Base-by-base conservation (phyloP, 2,888 invertebrate species). In the Macrophya alboannulata region DNA sequence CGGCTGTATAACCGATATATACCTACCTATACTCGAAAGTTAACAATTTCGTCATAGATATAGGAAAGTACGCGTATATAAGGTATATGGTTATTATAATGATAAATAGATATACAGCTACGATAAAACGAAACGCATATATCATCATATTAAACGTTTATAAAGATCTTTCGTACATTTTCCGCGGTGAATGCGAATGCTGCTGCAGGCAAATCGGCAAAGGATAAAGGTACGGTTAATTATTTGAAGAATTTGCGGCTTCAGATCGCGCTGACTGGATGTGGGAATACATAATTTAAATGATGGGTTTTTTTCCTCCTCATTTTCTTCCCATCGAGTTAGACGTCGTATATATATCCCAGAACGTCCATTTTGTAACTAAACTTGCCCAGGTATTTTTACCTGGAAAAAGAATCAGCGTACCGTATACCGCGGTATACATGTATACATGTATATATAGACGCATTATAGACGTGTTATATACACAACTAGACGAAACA, bases 401-500 rank as follows among this genome's bases (percentile, higher is more conserved):
- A 81, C 81, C 59, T 62, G 81, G 62, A 81, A 81, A 62, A 43
- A 43, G 12, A 81, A 43, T 43, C 81, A 31, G 21, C 48, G 37
- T 25, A 59, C n/a, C 25, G 55, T n/a, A n/a, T n/a, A n/a, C n/a
- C 4, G 59, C 25, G 51, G 17, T 10, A 8, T 31, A 17, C 4
- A 51, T 4, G 31, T 17, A 31, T 51, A 21, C 17, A 37, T 31
- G 31, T 72, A 4, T 25, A 51, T 2, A n/a, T 51, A n/a, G 51
- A n/a, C 37, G 5, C 37, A 10, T 17, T 31, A 45, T 31, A 31
- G 31, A 31, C 31, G 31, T 31, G 25, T 21, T 5, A 62, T 43
- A 40, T 40, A 71, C 71, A 71, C 40, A 59, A 40, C 59, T 79
- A 81, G 77, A 51, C 77, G 77, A 77, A 77, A 77, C 51, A 55